Base-by-base conservation (phyloP, 37 sponge, comb jelly and placozoan species). In the Aplysina aerophoba region DNA sequence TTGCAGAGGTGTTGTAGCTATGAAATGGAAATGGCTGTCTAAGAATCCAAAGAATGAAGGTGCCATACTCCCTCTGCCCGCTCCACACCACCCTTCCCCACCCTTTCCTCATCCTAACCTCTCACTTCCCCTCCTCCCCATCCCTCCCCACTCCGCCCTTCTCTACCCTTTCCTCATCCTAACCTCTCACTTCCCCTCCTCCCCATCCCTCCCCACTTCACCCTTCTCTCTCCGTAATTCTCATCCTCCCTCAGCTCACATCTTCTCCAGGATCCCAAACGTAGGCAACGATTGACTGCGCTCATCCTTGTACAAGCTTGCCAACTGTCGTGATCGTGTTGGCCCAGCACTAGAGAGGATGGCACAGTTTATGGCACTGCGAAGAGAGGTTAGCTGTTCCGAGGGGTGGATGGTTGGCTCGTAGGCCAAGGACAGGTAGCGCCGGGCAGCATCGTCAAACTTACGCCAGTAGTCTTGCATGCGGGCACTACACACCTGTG, bases 391-490 rank as follows among this genome's bases (percentile, higher is more conserved):
- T 33, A 91, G 79, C 67, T 88, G 91, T 80, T 98, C 94, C 30
- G 88, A 84, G 0, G 85, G 87, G 59, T 93, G 88, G 62, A 98
- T 91, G 56, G 91, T 83, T 3, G 93, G 83, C 37, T 95, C 93
- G 35, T 94, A 96, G 24, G 95, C 92, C 59, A 98, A 83, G 14
- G 96, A 93, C 53, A 94, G 87, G 74, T 98, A 98, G 1, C 95
- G 89, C 20, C 93, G 65, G 25, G 99, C 99, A 50, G 99, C 97
- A 84, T 96, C 95, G 31, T 82, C 87, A 85, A 98, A 98, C 86
- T 93, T 93, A 30, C 95, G 90, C 80, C 94, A 84, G 73, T 89
- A 98, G 82, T 98, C 96, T 19, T 92, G 88, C 93, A 95, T 85
- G 41, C 90, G 79, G 21, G 98, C 98, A 92, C 86, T 91, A 77